A percentile compares a stretch with the other conserved stretches of the same genome.
Conservation (phyloP, 2,888 invertebrate species). For the Copidosoma aretas region DNA sequence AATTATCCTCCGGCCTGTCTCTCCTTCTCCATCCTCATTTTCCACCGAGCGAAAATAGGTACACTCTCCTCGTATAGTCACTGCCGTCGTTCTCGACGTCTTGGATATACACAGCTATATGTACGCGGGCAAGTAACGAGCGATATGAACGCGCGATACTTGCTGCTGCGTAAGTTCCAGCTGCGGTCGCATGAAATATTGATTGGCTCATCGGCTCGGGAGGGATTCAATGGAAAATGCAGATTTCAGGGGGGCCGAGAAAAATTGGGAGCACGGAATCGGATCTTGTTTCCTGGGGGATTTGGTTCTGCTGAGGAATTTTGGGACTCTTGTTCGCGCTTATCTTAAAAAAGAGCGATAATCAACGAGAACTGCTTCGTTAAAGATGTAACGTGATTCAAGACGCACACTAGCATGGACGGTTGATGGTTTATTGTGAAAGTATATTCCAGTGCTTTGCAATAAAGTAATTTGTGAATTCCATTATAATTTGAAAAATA, state of each 20-base stretch:
- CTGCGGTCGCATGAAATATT: constrained; percentile 54
- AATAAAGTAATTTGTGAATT: no score
- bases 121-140: background rate
- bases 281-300: no score
- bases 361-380: no score
- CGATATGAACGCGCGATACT: constrained; percentile 51
- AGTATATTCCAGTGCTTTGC: no score
- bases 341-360: no score
- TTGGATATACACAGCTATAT: constrained; percentile 7
- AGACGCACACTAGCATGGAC: no score
- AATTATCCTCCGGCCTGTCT: constrained; percentile 56
- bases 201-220: constrained; percentile 41
- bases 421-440: no score
- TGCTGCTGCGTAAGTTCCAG: constrained; percentile 57
- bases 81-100: constrained; percentile 17
- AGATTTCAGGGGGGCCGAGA: constrained; percentile 9
- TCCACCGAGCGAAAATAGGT: constrained; percentile 26
- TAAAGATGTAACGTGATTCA: no score
- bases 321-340: no score
- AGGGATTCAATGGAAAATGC: constrained; percentile 55
- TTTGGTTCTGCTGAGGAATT: no score
- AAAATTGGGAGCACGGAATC: background rate
- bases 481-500: no score
- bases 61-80: constrained; percentile 14
- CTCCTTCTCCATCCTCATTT: constrained; percentile 41